These are phyloP conservation scores for Aotus griseimembra DNA, from an alignment of 2,797 vertebrate species.

Conservation along the genomic window DNA sequence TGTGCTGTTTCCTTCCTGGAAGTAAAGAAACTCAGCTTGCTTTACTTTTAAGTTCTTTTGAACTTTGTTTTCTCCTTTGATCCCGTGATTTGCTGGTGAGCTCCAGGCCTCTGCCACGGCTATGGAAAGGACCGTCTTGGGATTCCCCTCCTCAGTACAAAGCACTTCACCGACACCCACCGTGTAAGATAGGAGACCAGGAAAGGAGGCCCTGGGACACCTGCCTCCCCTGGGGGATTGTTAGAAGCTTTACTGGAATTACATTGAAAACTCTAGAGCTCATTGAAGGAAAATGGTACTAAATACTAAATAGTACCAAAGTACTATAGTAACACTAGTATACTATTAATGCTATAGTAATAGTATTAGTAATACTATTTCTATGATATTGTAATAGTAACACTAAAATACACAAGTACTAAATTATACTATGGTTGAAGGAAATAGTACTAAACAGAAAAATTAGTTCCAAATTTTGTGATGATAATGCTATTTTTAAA, in stretches of 20 bases:
- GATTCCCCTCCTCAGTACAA: neutral
- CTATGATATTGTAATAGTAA: neutral
- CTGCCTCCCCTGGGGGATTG: neutral
- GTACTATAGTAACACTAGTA: neutral
- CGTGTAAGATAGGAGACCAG: accelerated
- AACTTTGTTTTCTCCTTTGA: neutral
- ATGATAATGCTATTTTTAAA: neutral
- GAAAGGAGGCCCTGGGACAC: neutral
- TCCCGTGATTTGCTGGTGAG: neutral
- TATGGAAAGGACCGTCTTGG: neutral
- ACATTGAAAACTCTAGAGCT: neutral
- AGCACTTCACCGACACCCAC: accelerated
- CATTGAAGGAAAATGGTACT: neutral
- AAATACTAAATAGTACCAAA: neutral
- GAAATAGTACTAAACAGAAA: neutral
- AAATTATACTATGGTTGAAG: neutral
- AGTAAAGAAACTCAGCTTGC: neutral
- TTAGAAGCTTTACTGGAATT: neutral
- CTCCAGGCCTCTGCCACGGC: neutral
- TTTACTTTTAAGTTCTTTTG: neutral
- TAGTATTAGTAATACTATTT: neutral
- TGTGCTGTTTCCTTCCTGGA: neutral
- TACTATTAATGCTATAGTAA: neutral
- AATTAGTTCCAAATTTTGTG: neutral
- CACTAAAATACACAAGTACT: neutral